phyloP scores from a whole-genome alignment of 1,140 invertebrate genomes.

The Triops cancriformis region DNA sequence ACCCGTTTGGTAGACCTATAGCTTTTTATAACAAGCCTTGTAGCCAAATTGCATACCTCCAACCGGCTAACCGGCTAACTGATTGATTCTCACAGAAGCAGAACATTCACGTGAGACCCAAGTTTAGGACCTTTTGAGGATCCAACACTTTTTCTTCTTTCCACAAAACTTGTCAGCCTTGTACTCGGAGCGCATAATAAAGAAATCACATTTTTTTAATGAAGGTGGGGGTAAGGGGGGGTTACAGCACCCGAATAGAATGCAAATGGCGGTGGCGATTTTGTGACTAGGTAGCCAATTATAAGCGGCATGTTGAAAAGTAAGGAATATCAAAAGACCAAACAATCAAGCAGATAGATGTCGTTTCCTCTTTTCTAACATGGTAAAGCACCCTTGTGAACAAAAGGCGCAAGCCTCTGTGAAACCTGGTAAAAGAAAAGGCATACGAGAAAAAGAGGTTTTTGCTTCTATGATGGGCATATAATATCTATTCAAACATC shows the following conservation, averaged over 20 bases:
- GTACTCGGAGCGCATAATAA: no score
- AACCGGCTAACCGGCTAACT: background rate
- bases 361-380: background rate
- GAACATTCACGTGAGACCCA: no score
- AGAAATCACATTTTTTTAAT: no score
- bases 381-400: background rate
- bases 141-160: no score
- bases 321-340: background rate
- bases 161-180: no score
- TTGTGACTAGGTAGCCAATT: background rate
- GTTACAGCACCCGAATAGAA: no score
- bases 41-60: background rate
- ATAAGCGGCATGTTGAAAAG: background rate
- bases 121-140: no score
- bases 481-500: constrained; percentile 3
- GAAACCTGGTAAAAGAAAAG: background rate
- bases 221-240: no score
- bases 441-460: constrained; percentile 4
- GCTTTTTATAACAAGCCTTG: background rate
- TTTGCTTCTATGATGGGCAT: background rate
- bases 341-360: constrained; percentile 3
- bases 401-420: background rate
- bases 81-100: background rate
- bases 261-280: no score
- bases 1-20: background rate